Evolutionary conservation across 2,113 vertebrate species (phyloP).

Genomic region (Sminthopsis crassicaudata): DNA sequence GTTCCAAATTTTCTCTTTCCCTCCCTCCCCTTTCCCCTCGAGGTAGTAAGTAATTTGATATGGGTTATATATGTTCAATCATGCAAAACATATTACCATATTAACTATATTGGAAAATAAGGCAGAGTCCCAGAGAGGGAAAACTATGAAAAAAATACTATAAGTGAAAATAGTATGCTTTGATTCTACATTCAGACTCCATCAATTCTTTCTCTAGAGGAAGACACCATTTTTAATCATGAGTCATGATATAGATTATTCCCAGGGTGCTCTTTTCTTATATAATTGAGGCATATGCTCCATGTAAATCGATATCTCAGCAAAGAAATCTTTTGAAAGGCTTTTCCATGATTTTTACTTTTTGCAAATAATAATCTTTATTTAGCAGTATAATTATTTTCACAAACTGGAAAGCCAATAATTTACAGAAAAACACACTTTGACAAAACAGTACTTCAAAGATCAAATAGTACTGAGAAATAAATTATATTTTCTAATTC

Average conservation of each 20-base stretch:
- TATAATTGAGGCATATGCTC: background rate
- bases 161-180: background rate
- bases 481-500: background rate
- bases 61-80: background rate
- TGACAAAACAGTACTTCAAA: background rate
- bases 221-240: background rate
- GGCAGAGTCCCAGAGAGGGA: background rate
- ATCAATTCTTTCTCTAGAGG: background rate
- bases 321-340: background rate
- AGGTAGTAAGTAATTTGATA: background rate
- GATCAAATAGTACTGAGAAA: background rate
- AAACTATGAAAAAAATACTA: background rate
- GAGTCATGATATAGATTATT: background rate
- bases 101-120: background rate
- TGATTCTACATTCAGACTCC: background rate
- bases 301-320: background rate
- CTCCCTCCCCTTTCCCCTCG: too few species aligned
- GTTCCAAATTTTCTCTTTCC: background rate
- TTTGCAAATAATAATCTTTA: slow-evolving; percentile 19
- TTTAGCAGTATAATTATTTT: slow-evolving; percentile 41
- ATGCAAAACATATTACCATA: background rate
- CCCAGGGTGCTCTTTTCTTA: slow-evolving; percentile 5
- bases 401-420: slow-evolving; percentile 28
- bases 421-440: slow-evolving; percentile 39
- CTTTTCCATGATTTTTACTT: background rate